A percentile compares a stretch with the other conserved stretches of the same genome.
phyloP scores from a whole-genome alignment of 2,113 vertebrate genomes.

The Marmota monax region DNA sequence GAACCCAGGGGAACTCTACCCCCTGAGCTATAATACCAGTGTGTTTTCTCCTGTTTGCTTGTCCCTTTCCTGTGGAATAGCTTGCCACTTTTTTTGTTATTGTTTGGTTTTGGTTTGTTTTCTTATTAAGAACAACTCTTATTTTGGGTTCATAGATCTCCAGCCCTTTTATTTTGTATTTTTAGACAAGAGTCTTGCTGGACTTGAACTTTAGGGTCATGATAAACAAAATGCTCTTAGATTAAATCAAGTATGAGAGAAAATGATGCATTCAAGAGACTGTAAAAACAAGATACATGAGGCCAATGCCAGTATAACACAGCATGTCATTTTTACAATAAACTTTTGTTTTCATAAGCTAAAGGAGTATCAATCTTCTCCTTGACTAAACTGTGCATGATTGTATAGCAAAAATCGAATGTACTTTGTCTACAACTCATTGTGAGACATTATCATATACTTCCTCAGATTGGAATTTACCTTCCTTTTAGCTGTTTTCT shows the following conservation, averaged over 20 bases:
- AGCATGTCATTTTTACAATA: neutral
- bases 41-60: too few relatives aligned
- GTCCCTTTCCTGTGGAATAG: too few relatives aligned
- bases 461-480: neutral
- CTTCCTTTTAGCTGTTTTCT: conserved; percentile 41
- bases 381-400: neutral
- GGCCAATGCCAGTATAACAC: neutral
- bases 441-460: neutral
- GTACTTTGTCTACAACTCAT: neutral
- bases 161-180: too few relatives aligned
- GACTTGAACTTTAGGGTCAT: too few relatives aligned
- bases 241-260: neutral
- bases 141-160: too few relatives aligned
- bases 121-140: too few relatives aligned
- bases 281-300: neutral
- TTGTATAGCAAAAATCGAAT: neutral
- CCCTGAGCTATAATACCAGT: too few relatives aligned
- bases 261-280: neutral
- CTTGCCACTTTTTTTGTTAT: too few relatives aligned
- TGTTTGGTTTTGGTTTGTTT: too few relatives aligned
- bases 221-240: neutral
- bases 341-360: neutral
- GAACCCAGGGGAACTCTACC: too few relatives aligned
- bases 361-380: neutral
- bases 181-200: too few relatives aligned